phyloP scores from a whole-genome alignment of 2,888 invertebrate species.

The Leptura quadrifasciata region DNA sequence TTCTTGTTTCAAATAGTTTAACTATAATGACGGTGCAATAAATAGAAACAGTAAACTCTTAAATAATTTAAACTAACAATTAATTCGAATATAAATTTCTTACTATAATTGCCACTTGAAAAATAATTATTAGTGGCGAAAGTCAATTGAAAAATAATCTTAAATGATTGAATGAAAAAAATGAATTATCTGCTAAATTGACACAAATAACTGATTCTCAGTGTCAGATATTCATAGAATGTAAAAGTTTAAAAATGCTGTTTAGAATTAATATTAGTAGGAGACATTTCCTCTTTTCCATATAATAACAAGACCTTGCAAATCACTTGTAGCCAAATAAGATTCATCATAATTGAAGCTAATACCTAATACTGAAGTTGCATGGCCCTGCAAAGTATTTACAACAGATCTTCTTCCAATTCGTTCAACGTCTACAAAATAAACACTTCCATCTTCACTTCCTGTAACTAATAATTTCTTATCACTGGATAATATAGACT shows the following conservation, averaged over 20 bases:
- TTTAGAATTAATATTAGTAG: not conserved
- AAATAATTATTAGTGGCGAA: no score
- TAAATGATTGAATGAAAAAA: no score
- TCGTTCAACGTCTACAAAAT: conserved; percentile 85
- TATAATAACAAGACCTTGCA: conserved; percentile 85
- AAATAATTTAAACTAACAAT: no score
- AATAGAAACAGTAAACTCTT: no score
- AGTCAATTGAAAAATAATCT: no score
- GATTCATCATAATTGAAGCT: conserved; percentile 93
- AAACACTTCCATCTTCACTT: conserved; percentile 86
- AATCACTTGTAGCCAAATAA: conserved; percentile 88
- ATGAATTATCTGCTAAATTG: no score
- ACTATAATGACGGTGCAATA: no score
- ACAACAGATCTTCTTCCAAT: conserved; percentile 76
- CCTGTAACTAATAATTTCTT: conserved; percentile 79
- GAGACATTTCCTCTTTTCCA: conserved; percentile 77
- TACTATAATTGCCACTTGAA: no score
- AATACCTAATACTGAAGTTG: conserved; percentile 87
- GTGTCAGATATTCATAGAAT: not conserved
- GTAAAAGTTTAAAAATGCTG: not conserved
- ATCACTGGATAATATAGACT: not conserved
- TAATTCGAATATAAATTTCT: no score
- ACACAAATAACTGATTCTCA: no score
- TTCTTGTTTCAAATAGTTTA: no score
- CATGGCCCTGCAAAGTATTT: conserved; percentile 83